Evolutionary conservation across 2,113 vertebrate genomes (phyloP), one percentile per base, ranked within the genome.

Genomic region (Lota lota): DNA sequence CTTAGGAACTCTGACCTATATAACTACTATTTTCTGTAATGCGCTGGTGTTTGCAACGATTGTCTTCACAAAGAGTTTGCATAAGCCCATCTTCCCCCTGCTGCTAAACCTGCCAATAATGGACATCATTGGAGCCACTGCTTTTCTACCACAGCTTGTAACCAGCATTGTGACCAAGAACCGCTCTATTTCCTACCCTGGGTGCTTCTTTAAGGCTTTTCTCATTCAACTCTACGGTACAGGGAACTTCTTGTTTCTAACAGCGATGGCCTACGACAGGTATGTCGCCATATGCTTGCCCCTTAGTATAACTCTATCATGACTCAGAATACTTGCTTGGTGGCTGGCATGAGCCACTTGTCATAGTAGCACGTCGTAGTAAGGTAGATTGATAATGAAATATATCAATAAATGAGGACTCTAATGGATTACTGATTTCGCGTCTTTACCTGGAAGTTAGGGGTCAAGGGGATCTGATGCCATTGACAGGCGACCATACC

Each of bases 31-130:
- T n/a, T n/a, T 79, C 53, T 80, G 68, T 36, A 90, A 90, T 73
- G 1, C 82, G 16, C n/a, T 80, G 61, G 33, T 91, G 17, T 57
- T 90, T 15, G 1, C 20, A 15, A 70, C 75, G 2, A 90, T 91
- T 36, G 72, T 50, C 22, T 7, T 76, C n/a, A 81, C 67, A 53
- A 85, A 79, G 68, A 77, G 28, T 1, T 76, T 90, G 0, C 87
- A 89, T 59, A 84, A 79, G 56, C 88, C 89, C 11, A 91, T 91
- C 88, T 89, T 83, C 40, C 72, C 88, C 51, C 68, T 91, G 63
- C 77, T 91, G 33, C 67, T 87, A 19, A 91, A 84, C 70, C 22
- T 90, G 69, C 82, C 86, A 0, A 67, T 90, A 8, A 87, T 77
- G 61, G 89, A 90, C 72, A 76, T 87, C 8, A 0, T 90, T 5